A percentile compares a stretch with the other conserved stretches of the same genome.
Evolutionary conservation across 2,888 invertebrate species (phyloP).

Genomic region (Spatulosminthurus flaviceps): DNA sequence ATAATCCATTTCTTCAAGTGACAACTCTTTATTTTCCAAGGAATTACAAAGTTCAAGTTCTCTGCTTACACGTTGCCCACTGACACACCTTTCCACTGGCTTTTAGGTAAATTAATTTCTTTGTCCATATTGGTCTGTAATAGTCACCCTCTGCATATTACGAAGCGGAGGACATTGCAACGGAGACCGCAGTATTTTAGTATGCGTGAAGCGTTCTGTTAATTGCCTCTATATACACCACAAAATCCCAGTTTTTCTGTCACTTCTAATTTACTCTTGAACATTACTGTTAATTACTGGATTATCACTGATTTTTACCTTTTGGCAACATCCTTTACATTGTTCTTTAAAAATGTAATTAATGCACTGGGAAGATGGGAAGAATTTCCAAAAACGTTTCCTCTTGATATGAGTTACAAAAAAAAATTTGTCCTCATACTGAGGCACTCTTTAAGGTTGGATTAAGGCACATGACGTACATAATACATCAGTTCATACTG

Average conservation of each 20-base stretch:
- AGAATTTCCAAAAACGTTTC: no score
- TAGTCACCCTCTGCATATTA: no score
- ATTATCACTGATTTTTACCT: background rate
- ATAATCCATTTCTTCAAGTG: conserved; percentile 15
- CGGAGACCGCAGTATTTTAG: background rate
- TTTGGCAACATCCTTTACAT: background rate
- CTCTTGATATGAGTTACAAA: no score
- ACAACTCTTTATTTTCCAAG: conserved; percentile 1
- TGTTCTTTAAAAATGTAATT: no score
- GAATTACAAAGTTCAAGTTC: conserved; percentile 16
- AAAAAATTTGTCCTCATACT: no score
- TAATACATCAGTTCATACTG: no score
- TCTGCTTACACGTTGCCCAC: background rate
- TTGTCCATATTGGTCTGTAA: background rate
- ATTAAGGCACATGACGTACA: no score
- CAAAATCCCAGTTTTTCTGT: background rate
- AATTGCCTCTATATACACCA: background rate
- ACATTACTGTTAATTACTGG: conserved; percentile 15
- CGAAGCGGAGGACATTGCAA: background rate
- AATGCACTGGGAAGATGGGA: no score
- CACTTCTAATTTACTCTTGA: background rate
- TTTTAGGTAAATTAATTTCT: background rate
- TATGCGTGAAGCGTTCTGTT: background rate
- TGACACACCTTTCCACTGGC: conserved; percentile 8
- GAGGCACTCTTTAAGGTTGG: no score